Percentiles rank a stretch among this genome's conserved stretches.
phyloP scores from a whole-genome alignment of 2,113 vertebrate species.

The Spilogale gracilis region DNA sequence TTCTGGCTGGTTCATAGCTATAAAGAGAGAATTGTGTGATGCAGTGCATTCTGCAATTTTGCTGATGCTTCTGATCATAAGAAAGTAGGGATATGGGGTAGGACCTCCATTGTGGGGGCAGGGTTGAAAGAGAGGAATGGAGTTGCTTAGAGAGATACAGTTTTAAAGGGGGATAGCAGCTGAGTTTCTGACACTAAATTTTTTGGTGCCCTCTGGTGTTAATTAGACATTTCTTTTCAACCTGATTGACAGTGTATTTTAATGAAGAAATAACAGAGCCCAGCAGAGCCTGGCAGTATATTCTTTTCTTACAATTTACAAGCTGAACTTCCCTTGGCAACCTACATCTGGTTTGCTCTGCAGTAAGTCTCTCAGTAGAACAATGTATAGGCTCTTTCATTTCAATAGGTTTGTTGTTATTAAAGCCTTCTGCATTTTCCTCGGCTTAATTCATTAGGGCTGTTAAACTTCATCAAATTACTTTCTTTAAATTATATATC shows the following conservation, averaged over 20 bases:
- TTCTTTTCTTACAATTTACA: constrained; percentile 70
- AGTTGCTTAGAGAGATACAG: constrained; percentile 61
- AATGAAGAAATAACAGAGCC: constrained; percentile 75
- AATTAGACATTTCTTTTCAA: constrained; percentile 81
- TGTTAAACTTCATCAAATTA: constrained; percentile 71
- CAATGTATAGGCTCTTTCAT: constrained; percentile 66
- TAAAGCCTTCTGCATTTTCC: constrained; percentile 72
- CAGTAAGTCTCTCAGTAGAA: constrained; percentile 64
- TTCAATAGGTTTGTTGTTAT: constrained; percentile 73
- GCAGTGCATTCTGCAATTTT: constrained; percentile 61
- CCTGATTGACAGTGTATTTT: constrained; percentile 77
- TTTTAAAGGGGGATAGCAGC: constrained; percentile 58
- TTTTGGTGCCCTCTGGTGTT: constrained; percentile 73
- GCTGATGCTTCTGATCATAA: constrained; percentile 66
- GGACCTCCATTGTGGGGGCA: not conserved
- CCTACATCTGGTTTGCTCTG: constrained; percentile 65
- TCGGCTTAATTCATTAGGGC: constrained; percentile 74
- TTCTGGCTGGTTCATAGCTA: constrained; percentile 41
- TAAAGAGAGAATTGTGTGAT: constrained; percentile 46
- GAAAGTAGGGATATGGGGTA: not conserved
- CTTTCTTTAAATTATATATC: constrained; percentile 60
- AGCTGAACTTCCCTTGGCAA: constrained; percentile 72
- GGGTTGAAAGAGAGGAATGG: not conserved
- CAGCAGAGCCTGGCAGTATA: constrained; percentile 46
- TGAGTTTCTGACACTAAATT: constrained; percentile 67